These are phyloP conservation scores for Larimichthys crocea DNA, from an alignment of 2,113 vertebrate species.

Conservation along the genomic window DNA sequence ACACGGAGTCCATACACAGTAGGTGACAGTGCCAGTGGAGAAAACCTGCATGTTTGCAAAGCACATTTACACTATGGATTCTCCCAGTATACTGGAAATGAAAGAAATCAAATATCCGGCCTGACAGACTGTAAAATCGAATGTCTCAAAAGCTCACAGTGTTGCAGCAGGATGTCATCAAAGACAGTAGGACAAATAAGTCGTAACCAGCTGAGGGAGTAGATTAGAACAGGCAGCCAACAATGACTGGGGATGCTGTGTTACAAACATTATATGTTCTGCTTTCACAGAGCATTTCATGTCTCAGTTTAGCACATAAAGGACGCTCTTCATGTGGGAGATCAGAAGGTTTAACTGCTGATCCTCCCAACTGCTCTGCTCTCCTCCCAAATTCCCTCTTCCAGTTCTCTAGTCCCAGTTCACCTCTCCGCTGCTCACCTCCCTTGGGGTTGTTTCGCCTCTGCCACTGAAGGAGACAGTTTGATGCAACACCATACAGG, in stretches of 20 bases:
- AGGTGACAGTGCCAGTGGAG: slow-evolving; percentile 50
- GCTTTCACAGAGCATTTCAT: slow-evolving; percentile 34
- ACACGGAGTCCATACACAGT: slow-evolving; percentile 13
- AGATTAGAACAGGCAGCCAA: slow-evolving; percentile 30
- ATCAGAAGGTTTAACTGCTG: slow-evolving; percentile 30
- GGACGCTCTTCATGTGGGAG: not conserved
- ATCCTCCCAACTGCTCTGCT: slow-evolving; percentile 14
- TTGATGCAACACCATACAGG: slow-evolving; percentile 29
- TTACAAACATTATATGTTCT: slow-evolving; percentile 12
- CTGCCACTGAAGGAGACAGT: slow-evolving; percentile 17
- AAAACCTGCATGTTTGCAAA: slow-evolving; percentile 69
- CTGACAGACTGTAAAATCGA: slow-evolving; percentile 44
- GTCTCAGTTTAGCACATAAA: slow-evolving; percentile 27
- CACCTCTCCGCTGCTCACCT: not conserved
- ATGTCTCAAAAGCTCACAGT: slow-evolving; percentile 20
- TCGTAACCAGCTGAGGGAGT: slow-evolving; percentile 6
- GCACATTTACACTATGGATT: slow-evolving; percentile 27
- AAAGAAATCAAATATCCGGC: slow-evolving; percentile 36
- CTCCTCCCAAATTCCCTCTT: slow-evolving; percentile 10
- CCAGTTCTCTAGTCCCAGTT: not conserved
- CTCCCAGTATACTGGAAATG: slow-evolving; percentile 8
- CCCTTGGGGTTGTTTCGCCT: not conserved
- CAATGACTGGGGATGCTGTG: not conserved
- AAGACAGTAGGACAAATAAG: slow-evolving; percentile 16
- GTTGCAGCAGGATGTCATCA: slow-evolving; percentile 16